A percentile compares a stretch with the other conserved stretches of the same genome.
These are phyloP conservation scores for Endotricha flammealis DNA, from an alignment of 2,888 invertebrate genomes.

Conservation along the genomic window DNA sequence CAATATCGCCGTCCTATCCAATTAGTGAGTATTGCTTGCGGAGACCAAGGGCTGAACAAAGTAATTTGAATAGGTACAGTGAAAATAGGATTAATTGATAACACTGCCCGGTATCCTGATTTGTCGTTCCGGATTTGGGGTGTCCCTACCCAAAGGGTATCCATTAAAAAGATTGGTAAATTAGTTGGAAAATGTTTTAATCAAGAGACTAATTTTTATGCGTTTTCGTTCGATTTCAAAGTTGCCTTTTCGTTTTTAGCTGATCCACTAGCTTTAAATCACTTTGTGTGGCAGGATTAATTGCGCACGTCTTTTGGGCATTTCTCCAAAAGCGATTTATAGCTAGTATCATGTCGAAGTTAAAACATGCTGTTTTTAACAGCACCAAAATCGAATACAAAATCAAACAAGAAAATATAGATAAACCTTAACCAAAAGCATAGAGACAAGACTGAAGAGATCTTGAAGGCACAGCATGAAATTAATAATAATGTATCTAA, in stretches of 20 bases:
- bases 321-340: not conserved
- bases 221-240: not conserved
- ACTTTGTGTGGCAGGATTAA: not conserved
- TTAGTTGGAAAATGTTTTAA: conserved; percentile 5
- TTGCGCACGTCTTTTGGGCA: not conserved
- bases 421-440: too few species aligned
- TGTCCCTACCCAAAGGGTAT: not conserved
- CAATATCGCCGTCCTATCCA: conserved; percentile 18
- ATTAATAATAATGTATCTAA: too few species aligned
- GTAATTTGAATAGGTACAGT: conserved; percentile 1
- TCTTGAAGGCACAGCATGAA: too few species aligned
- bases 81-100: conserved; percentile 1
- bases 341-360: not conserved
- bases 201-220: not conserved
- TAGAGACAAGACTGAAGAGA: too few species aligned
- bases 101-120: conserved; percentile 1
- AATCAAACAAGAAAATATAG: too few species aligned
- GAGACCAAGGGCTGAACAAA: conserved; percentile 2
- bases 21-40: conserved; percentile 13
- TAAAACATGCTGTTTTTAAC: too few species aligned
- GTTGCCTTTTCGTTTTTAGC: not conserved
- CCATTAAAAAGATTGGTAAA: conserved; percentile 1
- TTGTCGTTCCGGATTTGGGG: conserved; percentile 4
- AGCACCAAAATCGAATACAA: too few species aligned
- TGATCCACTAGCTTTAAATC: not conserved